These are phyloP conservation scores for Pipa parva DNA, from an alignment of 2,113 vertebrate species.

Conservation along the genomic window DNA sequence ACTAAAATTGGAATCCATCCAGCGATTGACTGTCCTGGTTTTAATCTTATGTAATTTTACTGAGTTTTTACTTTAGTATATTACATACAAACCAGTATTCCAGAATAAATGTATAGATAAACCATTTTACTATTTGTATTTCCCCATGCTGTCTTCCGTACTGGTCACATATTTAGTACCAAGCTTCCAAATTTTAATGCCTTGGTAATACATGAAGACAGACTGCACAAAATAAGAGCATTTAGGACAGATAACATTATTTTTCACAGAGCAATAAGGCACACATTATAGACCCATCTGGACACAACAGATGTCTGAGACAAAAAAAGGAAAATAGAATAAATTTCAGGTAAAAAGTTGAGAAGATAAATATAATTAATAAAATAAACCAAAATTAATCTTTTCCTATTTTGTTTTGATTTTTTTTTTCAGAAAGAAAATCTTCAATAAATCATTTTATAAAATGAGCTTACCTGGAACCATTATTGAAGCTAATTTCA, in stretches of 20 bases:
- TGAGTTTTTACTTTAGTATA: too few species aligned
- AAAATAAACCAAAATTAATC: neutral
- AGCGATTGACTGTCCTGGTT: too few species aligned
- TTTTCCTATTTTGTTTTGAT: neutral
- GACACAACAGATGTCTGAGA: slow-evolving; percentile 36
- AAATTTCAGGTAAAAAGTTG: slow-evolving; percentile 13
- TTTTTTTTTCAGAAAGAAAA: neutral
- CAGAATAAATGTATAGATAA: too few species aligned
- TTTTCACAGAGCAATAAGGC: slow-evolving; percentile 44
- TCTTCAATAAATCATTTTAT: neutral
- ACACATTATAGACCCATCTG: slow-evolving; percentile 39
- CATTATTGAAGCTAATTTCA: neutral
- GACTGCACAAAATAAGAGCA: slow-evolving; percentile 34
- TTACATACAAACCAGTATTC: too few species aligned
- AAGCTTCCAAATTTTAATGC: slow-evolving; percentile 8
- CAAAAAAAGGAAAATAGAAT: slow-evolving; percentile 9
- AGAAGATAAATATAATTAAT: neutral
- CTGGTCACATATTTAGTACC: neutral
- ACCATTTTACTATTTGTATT: too few species aligned
- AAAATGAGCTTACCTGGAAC: neutral
- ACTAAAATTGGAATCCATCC: too few species aligned
- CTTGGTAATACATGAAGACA: slow-evolving; percentile 35
- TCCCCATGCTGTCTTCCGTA: too few species aligned
- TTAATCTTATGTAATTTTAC: too few species aligned
- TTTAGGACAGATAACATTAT: slow-evolving; percentile 33